Base-by-base conservation (phyloP, 64 coral and sea anemone species). In the Pachyseris speciosa region DNA sequence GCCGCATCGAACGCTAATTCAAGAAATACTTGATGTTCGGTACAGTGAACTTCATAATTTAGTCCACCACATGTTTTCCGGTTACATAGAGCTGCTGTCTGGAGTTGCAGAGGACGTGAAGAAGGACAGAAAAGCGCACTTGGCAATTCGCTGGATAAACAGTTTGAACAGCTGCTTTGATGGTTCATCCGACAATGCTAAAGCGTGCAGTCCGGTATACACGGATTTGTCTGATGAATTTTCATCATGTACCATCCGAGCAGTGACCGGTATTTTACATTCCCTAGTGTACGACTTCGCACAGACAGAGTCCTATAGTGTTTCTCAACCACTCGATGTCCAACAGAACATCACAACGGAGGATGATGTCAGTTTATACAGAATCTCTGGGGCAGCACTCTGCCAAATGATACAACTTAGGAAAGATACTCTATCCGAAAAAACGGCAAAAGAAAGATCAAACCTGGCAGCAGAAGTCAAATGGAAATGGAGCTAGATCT, bases 251-350 rank as follows among this genome's bases (percentile, higher is more conserved):
- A 72, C 0, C 8, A 72, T 72, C 19, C 69, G 37, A 19, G 69
- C 5, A 19, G 69, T 73, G 3, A 45, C 37, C 2, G 37, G 69
- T 4, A 43, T 73, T 8, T 22, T 73, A 37, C 69, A 11, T 26
- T 73, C 69, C 10, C 22, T 73, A 7, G 69, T 73, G 41, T 73
- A 73, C 7, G 69, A 73, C 20, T 73, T 73, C 20, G 69, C 69
- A 0, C 69, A 73, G 20, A 26, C 40, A 20, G 67, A 70, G 11
- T 43, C 69, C 3, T 73, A 73, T 37, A 73, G 24, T 27, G n/a
- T 73, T 73, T 5, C 38, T 73, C 5, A 9, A 19, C 69, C 37
- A 2, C 19, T 44, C 0, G 0, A 73, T 24, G 7, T 44, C 24
- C 69, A 43, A 12, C 38, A 73, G 38, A 42, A 9, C 2, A n/a